Base-by-base conservation (phyloP, 2,113 vertebrate genomes). In the Chloropsis cyanopogon region DNA sequence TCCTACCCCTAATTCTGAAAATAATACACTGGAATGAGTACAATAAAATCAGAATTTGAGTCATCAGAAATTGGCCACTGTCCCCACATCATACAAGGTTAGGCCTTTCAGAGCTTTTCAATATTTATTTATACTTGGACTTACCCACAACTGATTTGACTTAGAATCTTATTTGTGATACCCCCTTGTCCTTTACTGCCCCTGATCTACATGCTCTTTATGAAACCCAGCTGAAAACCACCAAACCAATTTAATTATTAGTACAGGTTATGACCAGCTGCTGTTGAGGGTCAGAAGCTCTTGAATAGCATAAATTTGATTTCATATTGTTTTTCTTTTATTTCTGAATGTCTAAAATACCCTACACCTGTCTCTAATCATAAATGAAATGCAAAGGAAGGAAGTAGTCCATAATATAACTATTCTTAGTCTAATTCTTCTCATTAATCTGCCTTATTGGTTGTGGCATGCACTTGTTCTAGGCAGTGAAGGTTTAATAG, bases 401-500 rank as follows among this genome's bases (percentile, higher is more conserved):
- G 88, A 97, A 97, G 96, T 73, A 66, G 82, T 65, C 68, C 80
- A 56, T 77, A 91, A 96, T 88, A 41, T 47, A 94, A 88, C 77
- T 61, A 59, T 71, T 77, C 56, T 75, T 60, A 63, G 52, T 68
- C 91, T 94, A 97, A 95, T 97, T 94, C 80, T 89, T 93, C 90
- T 94, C 73, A 96, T 96, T 97, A 97, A 96, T 96, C 86, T 93
- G 82, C 70, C 72, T 96, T 90, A 95, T 65, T 96, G 84, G 56
- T 47, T 88, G 92, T 93, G 94, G 61, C 92, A 96, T 66, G 78
- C 97, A 93, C 97, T 97, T 98, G 94, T 95, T 97, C 95, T 91
- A 92, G 77, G 90, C 97, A 95, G 89, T 93, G 96, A 97, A 96
- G 94, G 91, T 93, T 96, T 94, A 97, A 96, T 73, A 94, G 87